phyloP scores from a whole-genome alignment of 1,140 invertebrate genomes.

The Drosophila gunungcola region DNA sequence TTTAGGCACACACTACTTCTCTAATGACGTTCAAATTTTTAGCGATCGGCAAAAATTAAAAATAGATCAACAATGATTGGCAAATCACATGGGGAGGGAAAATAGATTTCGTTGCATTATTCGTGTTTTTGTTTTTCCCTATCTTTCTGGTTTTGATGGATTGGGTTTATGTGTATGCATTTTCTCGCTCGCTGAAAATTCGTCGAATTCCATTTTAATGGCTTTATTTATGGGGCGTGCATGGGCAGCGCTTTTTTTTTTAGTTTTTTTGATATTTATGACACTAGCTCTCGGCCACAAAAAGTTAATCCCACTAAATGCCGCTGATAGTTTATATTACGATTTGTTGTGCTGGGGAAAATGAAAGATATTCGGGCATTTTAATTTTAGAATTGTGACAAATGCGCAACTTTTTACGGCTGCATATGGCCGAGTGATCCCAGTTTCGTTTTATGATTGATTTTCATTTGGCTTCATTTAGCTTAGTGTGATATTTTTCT shows the following conservation, averaged over 20 bases:
- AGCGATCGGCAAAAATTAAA: slow-evolving; percentile 11
- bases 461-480: slow-evolving; percentile 40
- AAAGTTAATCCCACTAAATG: slow-evolving; percentile 82
- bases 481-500: slow-evolving; percentile 15
- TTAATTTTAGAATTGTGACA: slow-evolving; percentile 57
- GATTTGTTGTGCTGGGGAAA: slow-evolving; percentile 36
- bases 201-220: slow-evolving; percentile 72
- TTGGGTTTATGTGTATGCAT: slow-evolving; percentile 35
- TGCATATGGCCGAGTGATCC: slow-evolving; percentile 37
- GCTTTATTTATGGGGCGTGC: slow-evolving; percentile 76
- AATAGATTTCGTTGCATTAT: slow-evolving; percentile 34
- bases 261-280: slow-evolving; percentile 44
- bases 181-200: slow-evolving; percentile 51
- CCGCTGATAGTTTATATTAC: slow-evolving; percentile 80
- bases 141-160: slow-evolving; percentile 22
- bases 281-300: slow-evolving; percentile 64
- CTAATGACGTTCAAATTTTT: slow-evolving; percentile 47
- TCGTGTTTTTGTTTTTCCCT: background rate
- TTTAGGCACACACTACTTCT: slow-evolving; percentile 44
- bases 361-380: slow-evolving; percentile 27
- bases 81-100: slow-evolving; percentile 26
- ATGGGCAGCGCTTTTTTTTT: slow-evolving; percentile 42
- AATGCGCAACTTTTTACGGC: slow-evolving; percentile 48
- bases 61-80: slow-evolving; percentile 53
- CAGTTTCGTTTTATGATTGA: slow-evolving; percentile 37